phyloP scores from a whole-genome alignment of 2,888 invertebrate species.

The Hypsopygia costalis region DNA sequence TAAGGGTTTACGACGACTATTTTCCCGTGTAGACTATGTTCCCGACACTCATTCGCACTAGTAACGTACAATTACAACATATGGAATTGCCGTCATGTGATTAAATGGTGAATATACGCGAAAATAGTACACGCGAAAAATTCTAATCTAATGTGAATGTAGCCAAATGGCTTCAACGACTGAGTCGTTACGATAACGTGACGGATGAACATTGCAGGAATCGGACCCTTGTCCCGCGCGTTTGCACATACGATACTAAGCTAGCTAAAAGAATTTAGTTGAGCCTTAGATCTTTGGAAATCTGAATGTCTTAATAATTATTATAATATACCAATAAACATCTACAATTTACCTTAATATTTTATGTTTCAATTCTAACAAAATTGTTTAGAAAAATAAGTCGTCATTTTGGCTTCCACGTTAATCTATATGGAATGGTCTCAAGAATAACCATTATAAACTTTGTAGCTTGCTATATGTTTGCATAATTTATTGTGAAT shows the following conservation, averaged over 20 bases:
- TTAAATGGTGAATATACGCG: no score
- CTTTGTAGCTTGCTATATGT: constrained; percentile 43
- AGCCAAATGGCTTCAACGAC: no score
- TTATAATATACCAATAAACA: constrained; percentile 68
- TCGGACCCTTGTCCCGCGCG: no score
- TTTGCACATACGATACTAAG: constrained; percentile 24
- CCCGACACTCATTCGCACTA: no score
- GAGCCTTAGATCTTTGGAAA: constrained; percentile 78
- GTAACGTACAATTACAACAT: no score
- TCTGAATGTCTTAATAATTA: constrained; percentile 61
- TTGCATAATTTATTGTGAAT: constrained; percentile 36
- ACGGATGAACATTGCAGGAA: no score
- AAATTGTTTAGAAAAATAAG: constrained; percentile 78
- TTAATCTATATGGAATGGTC: constrained; percentile 75
- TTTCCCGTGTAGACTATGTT: no score
- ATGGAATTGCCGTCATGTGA: no score
- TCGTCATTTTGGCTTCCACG: constrained; percentile 77
- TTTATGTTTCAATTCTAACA: constrained; percentile 74
- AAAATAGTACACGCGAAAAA: no score
- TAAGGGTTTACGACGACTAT: no score
- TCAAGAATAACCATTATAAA: constrained; percentile 65
- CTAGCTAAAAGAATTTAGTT: constrained; percentile 67
- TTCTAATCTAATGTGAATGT: no score
- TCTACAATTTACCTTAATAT: constrained; percentile 64
- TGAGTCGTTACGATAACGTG: no score